Base-by-base conservation (phyloP, 2,113 vertebrate species). In the Campylomormyrus tamandua region DNA sequence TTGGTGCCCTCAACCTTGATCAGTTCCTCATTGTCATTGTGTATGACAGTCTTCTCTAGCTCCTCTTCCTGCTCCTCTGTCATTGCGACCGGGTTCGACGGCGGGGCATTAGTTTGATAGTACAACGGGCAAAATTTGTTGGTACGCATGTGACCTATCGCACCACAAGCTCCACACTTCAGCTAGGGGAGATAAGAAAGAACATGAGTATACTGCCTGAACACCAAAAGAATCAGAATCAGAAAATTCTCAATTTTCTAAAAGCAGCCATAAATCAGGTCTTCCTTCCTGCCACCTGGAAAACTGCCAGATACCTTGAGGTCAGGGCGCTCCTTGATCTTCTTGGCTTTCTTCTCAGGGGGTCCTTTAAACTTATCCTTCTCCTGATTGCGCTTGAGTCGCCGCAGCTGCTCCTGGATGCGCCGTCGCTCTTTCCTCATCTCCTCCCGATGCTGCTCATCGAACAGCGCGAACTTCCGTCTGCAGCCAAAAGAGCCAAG, bases 1-100 rank as follows among this genome's bases (percentile, higher is more conserved):
- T 99, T 99, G 2, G 98, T 99, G 89, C 98, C 98, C 93, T 99
- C 98, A 89, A 99, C 98, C 94, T 99, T 99, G 93, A 99, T 99
- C 77, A 99, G 96, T 90, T 99, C 98, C 93, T 99, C 98, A 3
- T 99, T 99, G 90, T 99, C 98, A 46, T 99, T 99, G 93, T 97
- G 98, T 93, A 99, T 99, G 10, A 99, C 98, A 0, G 98, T 99
- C 95, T 99, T 99, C 92, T 99, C 98, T 90, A 99, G 95, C 94
- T 99, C 98, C 90, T 99, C 98, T 91, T 99, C 98, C 93, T 99
- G 98, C 92, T 99, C 98, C 91, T 99, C 98, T 19, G 98, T 99
- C 98, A 99, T 99, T 89, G 98, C 98, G 27, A 99, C 98, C 1
- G 98, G 98, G 92, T 99, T 99, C 19, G 98, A 98, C 88, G 98